A percentile compares a stretch with the other conserved stretches of the same genome.
phyloP scores from a whole-genome alignment of 2,888 invertebrate genomes.

The Athalia rosae region DNA sequence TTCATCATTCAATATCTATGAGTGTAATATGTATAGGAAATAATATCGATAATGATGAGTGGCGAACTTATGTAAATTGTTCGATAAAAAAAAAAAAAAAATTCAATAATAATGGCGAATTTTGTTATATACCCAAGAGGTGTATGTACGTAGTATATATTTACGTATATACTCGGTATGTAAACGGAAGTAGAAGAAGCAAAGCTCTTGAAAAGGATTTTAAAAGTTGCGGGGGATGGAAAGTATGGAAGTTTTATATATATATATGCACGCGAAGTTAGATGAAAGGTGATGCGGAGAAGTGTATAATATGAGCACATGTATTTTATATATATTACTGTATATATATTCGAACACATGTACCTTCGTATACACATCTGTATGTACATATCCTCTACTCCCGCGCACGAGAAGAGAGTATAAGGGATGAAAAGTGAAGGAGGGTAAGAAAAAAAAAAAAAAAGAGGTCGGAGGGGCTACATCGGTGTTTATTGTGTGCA shows the following conservation, averaged over 20 bases:
- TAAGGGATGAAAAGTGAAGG: background rate
- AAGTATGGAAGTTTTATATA: background rate
- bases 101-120: background rate
- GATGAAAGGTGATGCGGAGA: slow-evolving; percentile 20
- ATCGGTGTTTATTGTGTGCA: background rate
- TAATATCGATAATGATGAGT: background rate
- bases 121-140: background rate
- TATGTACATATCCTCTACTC: background rate
- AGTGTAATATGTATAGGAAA: too few relatives aligned
- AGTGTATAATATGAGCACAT: background rate
- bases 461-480: background rate
- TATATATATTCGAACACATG: background rate
- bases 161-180: background rate
- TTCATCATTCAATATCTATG: too few relatives aligned
- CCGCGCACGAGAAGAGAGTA: background rate
- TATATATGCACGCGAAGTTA: slow-evolving; percentile 18
- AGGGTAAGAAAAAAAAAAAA: background rate
- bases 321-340: background rate
- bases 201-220: slow-evolving; percentile 16
- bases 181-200: background rate
- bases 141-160: background rate
- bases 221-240: background rate
- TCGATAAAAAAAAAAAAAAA: background rate
- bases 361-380: background rate
- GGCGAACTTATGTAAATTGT: background rate